Conservation (phyloP, 2,113 vertebrate species). For the Corynorhinus townsendii region DNA sequence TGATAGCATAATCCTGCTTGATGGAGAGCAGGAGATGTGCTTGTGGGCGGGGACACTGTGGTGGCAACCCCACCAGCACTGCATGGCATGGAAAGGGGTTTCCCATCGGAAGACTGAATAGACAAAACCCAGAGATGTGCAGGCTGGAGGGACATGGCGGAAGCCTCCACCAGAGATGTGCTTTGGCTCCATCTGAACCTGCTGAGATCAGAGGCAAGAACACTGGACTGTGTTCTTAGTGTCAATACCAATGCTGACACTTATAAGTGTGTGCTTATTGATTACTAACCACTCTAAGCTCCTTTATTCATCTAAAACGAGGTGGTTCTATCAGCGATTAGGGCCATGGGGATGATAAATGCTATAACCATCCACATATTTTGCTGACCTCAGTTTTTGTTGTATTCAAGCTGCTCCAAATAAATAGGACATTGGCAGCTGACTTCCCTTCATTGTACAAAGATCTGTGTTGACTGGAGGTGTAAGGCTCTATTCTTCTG, state of each 20-base stretch:
- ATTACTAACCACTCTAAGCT: neutral
- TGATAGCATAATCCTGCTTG: neutral
- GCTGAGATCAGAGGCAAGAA: neutral
- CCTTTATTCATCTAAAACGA: neutral
- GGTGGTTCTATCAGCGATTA: neutral
- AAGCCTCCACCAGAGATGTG: neutral
- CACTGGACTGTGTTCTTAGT: neutral
- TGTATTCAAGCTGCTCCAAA: neutral
- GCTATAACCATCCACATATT: neutral
- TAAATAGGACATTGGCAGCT: neutral
- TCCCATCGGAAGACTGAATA: neutral
- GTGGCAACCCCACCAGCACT: neutral
- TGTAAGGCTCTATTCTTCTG: neutral
- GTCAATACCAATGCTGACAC: neutral
- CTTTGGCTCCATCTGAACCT: neutral
- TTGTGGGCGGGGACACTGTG: rapidly evolving
- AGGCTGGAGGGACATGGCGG: neutral
- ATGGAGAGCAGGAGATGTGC: neutral
- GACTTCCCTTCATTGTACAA: neutral
- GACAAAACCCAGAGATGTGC: neutral
- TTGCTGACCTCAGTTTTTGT: neutral
- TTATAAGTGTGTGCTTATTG: neutral
- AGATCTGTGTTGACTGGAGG: neutral
- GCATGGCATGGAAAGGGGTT: neutral
- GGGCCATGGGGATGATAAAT: neutral